Evolutionary conservation across 1,140 invertebrate genomes (phyloP).

Genomic region (Globodera rostochiensis): DNA sequence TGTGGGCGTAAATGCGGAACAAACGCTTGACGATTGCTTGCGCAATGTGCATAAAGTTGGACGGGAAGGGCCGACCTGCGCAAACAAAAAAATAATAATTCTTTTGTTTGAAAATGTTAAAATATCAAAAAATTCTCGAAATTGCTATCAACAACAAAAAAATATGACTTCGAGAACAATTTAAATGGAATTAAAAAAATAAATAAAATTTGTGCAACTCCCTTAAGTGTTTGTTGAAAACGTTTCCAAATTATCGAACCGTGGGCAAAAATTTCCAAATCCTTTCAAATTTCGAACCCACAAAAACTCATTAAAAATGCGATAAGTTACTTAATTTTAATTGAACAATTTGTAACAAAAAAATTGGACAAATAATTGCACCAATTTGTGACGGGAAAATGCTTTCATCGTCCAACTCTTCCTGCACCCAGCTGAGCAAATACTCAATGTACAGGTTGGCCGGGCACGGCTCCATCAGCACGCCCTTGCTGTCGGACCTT

Average conservation of each 20-base stretch:
- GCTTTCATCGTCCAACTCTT: slow-evolving; percentile 96
- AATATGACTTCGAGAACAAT: too few species aligned
- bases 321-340: too few species aligned
- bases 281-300: too few species aligned
- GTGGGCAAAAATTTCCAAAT: too few species aligned
- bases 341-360: too few species aligned
- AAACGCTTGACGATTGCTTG: slow-evolving; percentile 96
- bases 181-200: not conserved
- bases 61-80: slow-evolving; percentile 58
- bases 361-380: too few species aligned
- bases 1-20: slow-evolving; percentile 98
- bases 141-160: too few species aligned
- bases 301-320: too few species aligned
- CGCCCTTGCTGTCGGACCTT: slow-evolving; percentile 31
- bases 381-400: slow-evolving; percentile 99
- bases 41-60: slow-evolving; percentile 83
- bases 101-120: too few species aligned
- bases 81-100: not conserved
- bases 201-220: not conserved
- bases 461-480: slow-evolving; percentile 18
- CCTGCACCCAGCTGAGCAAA: slow-evolving; percentile 99
- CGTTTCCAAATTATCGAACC: not conserved
- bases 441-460: slow-evolving; percentile 85
- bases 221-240: not conserved
- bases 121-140: too few species aligned